Evolutionary conservation across 2,113 vertebrate genomes (phyloP).

Genomic region (Sorex fumeus): DNA sequence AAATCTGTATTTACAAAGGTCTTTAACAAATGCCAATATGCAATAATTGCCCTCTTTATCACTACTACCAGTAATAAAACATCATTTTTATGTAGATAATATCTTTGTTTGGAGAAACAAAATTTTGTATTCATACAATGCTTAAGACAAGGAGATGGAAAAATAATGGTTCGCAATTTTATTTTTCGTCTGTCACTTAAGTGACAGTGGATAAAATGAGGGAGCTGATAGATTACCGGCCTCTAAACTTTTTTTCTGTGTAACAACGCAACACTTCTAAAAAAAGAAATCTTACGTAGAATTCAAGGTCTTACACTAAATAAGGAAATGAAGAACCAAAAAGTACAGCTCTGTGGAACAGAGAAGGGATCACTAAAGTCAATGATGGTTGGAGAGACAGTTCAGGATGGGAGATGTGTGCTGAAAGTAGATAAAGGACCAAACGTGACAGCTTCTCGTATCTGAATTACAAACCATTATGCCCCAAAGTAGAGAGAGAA

Average conservation of each 20-base stretch:
- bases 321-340: not conserved
- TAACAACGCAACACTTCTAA: not conserved
- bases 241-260: not conserved
- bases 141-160: conserved; percentile 33
- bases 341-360: not conserved
- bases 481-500: no score
- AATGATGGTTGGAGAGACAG: no score
- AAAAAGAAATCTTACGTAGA: conserved; percentile 46
- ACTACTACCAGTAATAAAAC: conserved; percentile 31
- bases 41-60: conserved; percentile 2
- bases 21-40: conserved; percentile 57
- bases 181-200: conserved; percentile 20
- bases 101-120: not conserved
- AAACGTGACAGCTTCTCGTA: no score
- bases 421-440: no score
- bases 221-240: not conserved
- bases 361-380: not conserved
- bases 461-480: no score
- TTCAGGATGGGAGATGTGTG: no score
- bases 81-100: not conserved
- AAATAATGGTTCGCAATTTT: conserved; percentile 41
- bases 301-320: not conserved
- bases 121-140: conserved; percentile 21
- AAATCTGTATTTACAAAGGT: conserved; percentile 32
- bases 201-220: conserved; percentile 40